Evolutionary conservation across 2,888 invertebrate species (phyloP).

Genomic region (Ashinkailepas kermadecensis): DNA sequence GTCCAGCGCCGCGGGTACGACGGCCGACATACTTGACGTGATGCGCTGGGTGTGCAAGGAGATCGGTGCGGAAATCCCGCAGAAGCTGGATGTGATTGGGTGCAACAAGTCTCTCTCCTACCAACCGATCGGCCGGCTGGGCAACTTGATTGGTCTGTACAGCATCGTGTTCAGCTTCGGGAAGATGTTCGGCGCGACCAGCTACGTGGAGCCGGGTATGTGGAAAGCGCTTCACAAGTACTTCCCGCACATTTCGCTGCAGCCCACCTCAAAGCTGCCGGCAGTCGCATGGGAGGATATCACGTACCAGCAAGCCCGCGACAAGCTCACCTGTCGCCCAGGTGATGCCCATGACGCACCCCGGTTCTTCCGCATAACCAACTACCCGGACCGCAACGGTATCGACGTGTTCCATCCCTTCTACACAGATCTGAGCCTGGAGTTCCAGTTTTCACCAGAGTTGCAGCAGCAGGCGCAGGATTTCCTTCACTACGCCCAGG

Average conservation of each 20-base stretch:
- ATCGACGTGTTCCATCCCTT: conserved; percentile 7
- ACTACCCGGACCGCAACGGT: neutral
- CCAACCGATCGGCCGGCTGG: neutral
- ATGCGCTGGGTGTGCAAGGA: neutral
- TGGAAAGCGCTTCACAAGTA: neutral
- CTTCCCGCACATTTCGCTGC: neutral
- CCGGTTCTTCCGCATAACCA: neutral
- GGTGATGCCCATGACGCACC: neutral
- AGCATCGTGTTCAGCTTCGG: neutral
- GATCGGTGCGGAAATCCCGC: neutral
- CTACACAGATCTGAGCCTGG: neutral
- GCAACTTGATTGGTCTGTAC: neutral
- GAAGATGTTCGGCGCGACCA: neutral
- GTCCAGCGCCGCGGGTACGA: neutral
- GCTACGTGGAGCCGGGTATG: neutral
- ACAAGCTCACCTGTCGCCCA: neutral
- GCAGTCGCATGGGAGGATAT: neutral
- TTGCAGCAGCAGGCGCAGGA: neutral
- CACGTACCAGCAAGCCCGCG: neutral
- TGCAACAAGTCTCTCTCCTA: neutral
- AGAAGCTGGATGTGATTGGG: too few species aligned
- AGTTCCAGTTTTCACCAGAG: neutral
- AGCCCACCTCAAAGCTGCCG: too few species aligned
- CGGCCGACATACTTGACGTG: neutral
- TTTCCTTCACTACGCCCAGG: neutral